Evolutionary conservation across 1,140 invertebrate genomes (phyloP), one percentile per base, ranked within the genome.

Genomic region (Andrena cerasifolii): DNA sequence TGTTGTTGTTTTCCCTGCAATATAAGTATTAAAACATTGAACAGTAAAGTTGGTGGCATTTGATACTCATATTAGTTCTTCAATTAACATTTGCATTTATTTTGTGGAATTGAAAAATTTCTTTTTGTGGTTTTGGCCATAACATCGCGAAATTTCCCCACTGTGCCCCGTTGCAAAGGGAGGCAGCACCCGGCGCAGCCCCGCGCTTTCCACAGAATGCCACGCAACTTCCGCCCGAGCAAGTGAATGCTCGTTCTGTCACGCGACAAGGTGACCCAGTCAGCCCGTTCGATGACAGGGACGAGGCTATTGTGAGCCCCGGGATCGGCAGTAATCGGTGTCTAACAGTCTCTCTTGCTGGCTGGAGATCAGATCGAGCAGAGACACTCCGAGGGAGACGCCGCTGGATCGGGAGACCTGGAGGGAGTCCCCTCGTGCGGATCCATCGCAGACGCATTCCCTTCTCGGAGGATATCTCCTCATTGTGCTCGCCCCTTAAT

Each of bases 401-500:
- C n/a, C n/a, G 72, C 8, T 43, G 59, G 66, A 28, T 49, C 56
- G 56, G 72, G 83, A 54, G 63, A 63, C 45, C 47, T n/a, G 56
- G 77, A 71, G 78, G 78, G 63, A 49, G 72, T 71, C 78, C 82
- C 77, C 72, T 76, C 65, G 40, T 71, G 56, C 77, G 71, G 75
- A 87, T 86, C 85, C 79, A 86, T 87, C 86, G 76, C 80, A 80
- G 86, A 87, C 73, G 78, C 83, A 78, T 84, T 81, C 83, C 82
- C 83, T 84, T 84, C 83, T 84, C 79, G 58, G 74, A 85, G 83
- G 79, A 85, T 85, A 85, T 85, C 78, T 86, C 80, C 80, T 82
- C 84, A 86, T 86, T 86, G 84, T 86, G 56, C 71, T 77, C 71
- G 78, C 71, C 79, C 82, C 87, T 88, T 89, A 90, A 90, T 90